These are phyloP conservation scores for Synanthedon vespiformis DNA, from an alignment of 2,888 invertebrate genomes.

Conservation along the genomic window DNA sequence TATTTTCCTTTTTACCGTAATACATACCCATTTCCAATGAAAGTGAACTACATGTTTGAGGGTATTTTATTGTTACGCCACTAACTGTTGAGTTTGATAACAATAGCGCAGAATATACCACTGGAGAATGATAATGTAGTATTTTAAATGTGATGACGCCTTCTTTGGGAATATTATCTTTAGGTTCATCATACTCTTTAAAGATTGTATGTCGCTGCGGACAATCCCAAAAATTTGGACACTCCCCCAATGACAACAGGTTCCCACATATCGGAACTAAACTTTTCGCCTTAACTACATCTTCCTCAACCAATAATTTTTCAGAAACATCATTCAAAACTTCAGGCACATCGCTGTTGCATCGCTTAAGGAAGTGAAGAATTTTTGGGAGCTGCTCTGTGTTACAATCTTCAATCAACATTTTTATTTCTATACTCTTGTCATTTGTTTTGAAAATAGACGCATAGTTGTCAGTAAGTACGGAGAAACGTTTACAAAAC, in stretches of 20 bases:
- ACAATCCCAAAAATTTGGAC: slow-evolving; percentile 70
- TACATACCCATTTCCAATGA: slow-evolving; percentile 48
- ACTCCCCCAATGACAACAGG: slow-evolving; percentile 75
- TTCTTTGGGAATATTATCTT: slow-evolving; percentile 59
- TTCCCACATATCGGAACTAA: slow-evolving; percentile 69
- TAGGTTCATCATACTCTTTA: slow-evolving; percentile 60
- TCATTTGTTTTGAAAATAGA: slow-evolving; percentile 37
- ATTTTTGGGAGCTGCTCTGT: slow-evolving; percentile 72
- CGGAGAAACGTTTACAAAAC: slow-evolving; percentile 78
- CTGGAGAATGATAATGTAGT: slow-evolving; percentile 69
- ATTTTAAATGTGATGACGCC: slow-evolving; percentile 72
- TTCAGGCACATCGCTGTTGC: slow-evolving; percentile 40
- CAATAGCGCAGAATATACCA: slow-evolving; percentile 72
- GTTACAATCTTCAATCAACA: slow-evolving; percentile 72
- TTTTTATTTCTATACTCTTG: slow-evolving; percentile 44
- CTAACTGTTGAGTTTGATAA: slow-evolving; percentile 20
- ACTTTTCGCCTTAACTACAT: slow-evolving; percentile 45
- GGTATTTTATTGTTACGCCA: slow-evolving; percentile 26
- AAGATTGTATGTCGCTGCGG: slow-evolving; percentile 72
- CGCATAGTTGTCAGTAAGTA: slow-evolving; percentile 73
- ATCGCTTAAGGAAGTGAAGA: slow-evolving; percentile 68
- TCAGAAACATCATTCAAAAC: slow-evolving; percentile 35
- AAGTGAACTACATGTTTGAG: slow-evolving; percentile 36
- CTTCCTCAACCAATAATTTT: slow-evolving; percentile 39
- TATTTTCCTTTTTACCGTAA: slow-evolving; percentile 40